Base-by-base conservation (phyloP, 2,888 invertebrate species). In the Drosophila lacicola region DNA sequence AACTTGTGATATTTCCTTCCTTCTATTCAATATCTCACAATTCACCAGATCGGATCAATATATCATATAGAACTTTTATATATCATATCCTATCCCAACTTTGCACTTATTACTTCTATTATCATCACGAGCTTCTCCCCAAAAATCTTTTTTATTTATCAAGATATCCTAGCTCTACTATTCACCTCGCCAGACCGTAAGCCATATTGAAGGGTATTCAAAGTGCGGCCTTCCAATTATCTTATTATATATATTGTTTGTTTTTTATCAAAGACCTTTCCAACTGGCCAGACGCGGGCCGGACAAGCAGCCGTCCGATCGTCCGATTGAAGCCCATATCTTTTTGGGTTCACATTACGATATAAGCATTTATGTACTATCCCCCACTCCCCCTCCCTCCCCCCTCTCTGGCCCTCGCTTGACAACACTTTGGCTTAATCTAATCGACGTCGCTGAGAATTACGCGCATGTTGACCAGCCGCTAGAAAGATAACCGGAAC, bases 381-480 rank as follows among this genome's bases (percentile, higher is more conserved):
- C 54, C 17, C 25, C 25, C 5, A 17, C 6, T n/a, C n/a, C 0
- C 19, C 19, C 10, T 2, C 2, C 2, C n/a, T n/a, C 6, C 11
- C 14, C n/a, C 8, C 14, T 2, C 17, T 11, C 14, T 4, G 3
- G 1, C 36, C 25, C 14, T 2, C 19, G 14, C 33, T 2, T 14
- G 6, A 14, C 39, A 13, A 36, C 17, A 25, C 9, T 39, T 51
- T 47, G 74, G 72, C 74, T 87, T 87, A 90, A 87, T 90, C 87
- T 90, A 90, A 87, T 90, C 86, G 82, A 73, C 39, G 58, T 55
- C 53, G 85, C 79, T 68, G 81, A 75, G 86, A 86, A 85, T 86
- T 88, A 75, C 74, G 80, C 78, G 76, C 72, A 65, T 62, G 76
- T 74, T 80, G 80, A 73, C 82, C 82, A 71, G 70, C 61, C 57